phyloP scores from a whole-genome alignment of 2,113 vertebrate genomes.

The Phaethon lepturus region DNA sequence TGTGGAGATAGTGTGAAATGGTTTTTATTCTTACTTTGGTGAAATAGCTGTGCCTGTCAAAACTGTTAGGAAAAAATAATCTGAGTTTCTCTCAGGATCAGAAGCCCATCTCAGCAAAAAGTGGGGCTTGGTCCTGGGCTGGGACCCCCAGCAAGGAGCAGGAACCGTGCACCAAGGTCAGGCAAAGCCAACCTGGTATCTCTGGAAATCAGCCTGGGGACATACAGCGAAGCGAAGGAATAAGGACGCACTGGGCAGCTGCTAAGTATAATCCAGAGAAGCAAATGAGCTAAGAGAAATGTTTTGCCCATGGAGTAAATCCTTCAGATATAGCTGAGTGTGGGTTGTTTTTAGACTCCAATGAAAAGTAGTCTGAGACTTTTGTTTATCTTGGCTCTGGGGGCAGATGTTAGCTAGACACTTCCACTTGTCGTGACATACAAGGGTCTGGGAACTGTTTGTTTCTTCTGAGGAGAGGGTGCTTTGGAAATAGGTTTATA shows the following conservation, averaged over 20 bases:
- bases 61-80: neutral
- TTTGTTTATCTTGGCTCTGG: neutral
- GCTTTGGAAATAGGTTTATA: neutral
- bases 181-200: neutral
- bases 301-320: neutral
- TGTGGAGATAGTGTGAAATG: neutral
- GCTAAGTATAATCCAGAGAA: neutral
- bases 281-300: neutral
- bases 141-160: neutral
- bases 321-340: neutral
- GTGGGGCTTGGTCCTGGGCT: rapidly evolving
- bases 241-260: neutral
- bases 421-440: neutral
- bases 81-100: neutral
- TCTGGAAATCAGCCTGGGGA: neutral
- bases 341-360: neutral
- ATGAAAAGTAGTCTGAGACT: neutral
- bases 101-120: neutral
- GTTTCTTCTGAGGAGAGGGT: neutral
- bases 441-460: neutral
- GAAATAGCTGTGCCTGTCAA: neutral
- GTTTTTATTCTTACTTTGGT: neutral
- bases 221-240: neutral
- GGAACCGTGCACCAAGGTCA: neutral
- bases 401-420: neutral